Conservation (phyloP, 2,113 vertebrate species). For the Carassius gibelio region DNA sequence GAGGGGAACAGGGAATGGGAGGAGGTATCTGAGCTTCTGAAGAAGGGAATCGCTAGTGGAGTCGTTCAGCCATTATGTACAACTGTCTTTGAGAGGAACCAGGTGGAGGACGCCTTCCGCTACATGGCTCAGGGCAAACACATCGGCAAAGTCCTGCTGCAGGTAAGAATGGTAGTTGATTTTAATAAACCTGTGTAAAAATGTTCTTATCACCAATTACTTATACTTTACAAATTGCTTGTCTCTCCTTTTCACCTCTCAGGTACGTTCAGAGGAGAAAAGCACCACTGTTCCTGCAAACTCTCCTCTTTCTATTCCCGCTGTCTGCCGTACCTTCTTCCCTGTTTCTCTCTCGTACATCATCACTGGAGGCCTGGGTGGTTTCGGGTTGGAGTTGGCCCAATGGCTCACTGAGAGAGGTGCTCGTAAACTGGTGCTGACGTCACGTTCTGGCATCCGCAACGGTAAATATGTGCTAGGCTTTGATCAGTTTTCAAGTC, state of each 20-base stretch:
- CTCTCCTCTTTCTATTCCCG: slow-evolving; percentile 68
- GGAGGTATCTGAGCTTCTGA: slow-evolving; percentile 81
- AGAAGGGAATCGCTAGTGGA: slow-evolving; percentile 80
- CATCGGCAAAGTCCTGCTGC: slow-evolving; percentile 92
- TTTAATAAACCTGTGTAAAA: not conserved
- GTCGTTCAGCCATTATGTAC: slow-evolving; percentile 87
- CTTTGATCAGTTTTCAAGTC: not conserved
- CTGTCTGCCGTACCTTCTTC: slow-evolving; percentile 83
- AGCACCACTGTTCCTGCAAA: slow-evolving; percentile 22
- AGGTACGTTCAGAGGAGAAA: slow-evolving; percentile 83
- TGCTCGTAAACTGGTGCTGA: slow-evolving; percentile 87
- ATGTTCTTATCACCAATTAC: not conserved
- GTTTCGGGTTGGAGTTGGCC: slow-evolving; percentile 93
- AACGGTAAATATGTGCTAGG: slow-evolving; percentile 76
- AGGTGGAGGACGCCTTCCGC: slow-evolving; percentile 91
- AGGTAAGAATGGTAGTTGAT: slow-evolving; percentile 74
- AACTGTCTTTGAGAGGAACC: slow-evolving; percentile 82
- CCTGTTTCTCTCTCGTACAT: slow-evolving; percentile 84
- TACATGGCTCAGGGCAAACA: slow-evolving; percentile 98
- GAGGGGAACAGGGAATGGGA: slow-evolving; percentile 80
- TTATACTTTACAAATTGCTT: not conserved
- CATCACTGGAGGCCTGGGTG: slow-evolving; percentile 91
- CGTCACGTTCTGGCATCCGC: slow-evolving; percentile 90
- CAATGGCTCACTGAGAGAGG: slow-evolving; percentile 90
- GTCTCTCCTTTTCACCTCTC: not conserved